Evolutionary conservation across 2,888 invertebrate genomes (phyloP).

Genomic region (Pecten maximus): DNA sequence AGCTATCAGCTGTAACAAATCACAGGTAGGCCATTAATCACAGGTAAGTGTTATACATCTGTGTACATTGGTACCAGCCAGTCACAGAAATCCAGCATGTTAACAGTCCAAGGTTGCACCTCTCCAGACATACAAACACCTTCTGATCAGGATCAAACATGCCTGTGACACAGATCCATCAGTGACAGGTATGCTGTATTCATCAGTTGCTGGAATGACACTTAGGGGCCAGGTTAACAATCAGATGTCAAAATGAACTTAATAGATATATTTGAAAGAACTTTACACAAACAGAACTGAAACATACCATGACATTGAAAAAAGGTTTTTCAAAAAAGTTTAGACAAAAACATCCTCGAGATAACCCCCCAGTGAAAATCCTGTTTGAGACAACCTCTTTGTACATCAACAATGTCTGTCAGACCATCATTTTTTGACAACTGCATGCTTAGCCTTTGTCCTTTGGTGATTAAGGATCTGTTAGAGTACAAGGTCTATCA

Average conservation of each 20-base stretch:
- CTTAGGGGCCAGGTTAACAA: neutral
- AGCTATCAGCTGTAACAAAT: neutral
- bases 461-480: neutral
- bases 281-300: too few species aligned
- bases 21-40: neutral
- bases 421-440: neutral
- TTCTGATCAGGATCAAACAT: neutral
- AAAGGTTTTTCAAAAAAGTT: too few species aligned
- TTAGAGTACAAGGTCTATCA: neutral
- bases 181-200: neutral
- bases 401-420: neutral
- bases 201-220: neutral
- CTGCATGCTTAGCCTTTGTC: neutral
- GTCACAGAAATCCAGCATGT: neutral
- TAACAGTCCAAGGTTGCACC: neutral
- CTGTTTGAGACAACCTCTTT: neutral
- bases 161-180: neutral
- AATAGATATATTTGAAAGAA: too few species aligned
- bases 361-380: neutral
- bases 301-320: too few species aligned
- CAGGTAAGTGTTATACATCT: neutral
- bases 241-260: neutral
- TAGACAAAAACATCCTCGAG: neutral
- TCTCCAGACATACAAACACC: constrained; percentile 27
- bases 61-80: neutral